Percentiles rank a stretch among this genome's conserved stretches.
phyloP scores from a whole-genome alignment of 1,140 invertebrate species.

The Pseudomyrmex pallidus region DNA sequence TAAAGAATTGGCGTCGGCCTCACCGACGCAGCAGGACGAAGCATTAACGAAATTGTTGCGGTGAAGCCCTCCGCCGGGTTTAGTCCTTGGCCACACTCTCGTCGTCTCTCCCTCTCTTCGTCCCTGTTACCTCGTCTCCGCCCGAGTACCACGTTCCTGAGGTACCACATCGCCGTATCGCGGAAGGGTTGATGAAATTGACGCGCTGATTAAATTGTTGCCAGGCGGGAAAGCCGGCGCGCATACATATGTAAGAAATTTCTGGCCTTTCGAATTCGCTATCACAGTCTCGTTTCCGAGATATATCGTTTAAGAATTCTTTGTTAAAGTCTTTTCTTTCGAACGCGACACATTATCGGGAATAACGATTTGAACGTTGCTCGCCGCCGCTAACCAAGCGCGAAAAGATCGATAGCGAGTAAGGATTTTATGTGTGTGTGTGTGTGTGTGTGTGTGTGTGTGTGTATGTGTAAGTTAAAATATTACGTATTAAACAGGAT shows the following conservation, averaged over 20 bases:
- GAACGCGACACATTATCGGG: not conserved
- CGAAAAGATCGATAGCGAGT: not conserved
- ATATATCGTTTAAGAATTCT: not conserved
- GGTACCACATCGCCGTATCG: conserved; percentile 64
- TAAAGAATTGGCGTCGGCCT: conserved; percentile 59
- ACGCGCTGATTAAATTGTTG: conserved; percentile 73
- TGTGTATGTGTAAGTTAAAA: too few species aligned
- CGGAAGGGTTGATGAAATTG: conserved; percentile 72
- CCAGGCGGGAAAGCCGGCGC: conserved; percentile 55
- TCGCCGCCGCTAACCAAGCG: not conserved
- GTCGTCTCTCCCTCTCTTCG: not conserved
- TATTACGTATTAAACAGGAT: too few species aligned
- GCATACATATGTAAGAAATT: conserved; percentile 56
- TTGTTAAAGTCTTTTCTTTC: not conserved
- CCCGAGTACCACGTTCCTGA: conserved; percentile 66
- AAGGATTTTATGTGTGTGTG: not conserved
- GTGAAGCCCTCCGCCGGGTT: conserved; percentile 15
- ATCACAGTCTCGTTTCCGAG: not conserved
- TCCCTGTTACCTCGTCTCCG: not conserved
- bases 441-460: too few species aligned
- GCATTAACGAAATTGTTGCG: conserved; percentile 67
- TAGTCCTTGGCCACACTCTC: conserved; percentile 22
- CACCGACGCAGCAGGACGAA: conserved; percentile 14
- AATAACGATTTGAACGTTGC: not conserved
- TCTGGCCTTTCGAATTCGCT: conserved; percentile 17